Evolutionary conservation across 2,797 vertebrate species (phyloP), one percentile per base, ranked within the genome.

Genomic region (Coranthus polyacanthus): DNA sequence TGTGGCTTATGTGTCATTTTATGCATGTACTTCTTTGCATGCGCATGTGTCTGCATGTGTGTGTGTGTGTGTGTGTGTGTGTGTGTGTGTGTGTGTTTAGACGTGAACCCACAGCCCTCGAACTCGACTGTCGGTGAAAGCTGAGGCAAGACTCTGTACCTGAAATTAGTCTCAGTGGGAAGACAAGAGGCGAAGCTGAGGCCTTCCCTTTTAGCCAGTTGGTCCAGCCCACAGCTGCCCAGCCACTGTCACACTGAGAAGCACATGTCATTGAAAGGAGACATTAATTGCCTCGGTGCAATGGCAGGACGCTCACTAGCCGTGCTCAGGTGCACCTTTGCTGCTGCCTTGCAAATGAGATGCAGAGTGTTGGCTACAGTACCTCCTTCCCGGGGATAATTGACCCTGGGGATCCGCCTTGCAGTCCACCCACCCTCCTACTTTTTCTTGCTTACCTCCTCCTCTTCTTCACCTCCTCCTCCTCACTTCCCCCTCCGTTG

Each of bases 351-450:
- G 91, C 86, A 92, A 92, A 94, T 92, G 90, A 94, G 91, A 93
- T 93, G 93, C 92, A 93, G 87, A 92, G 87, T 84, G 91, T 89
- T 81, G 80, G 82, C 86, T 84, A 42, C 85, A 80, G 85, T 84
- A 84, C 91, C 92, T 92, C 91, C 91, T 93, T 91, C 87, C 79
- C 61, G 32, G 68, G 86, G 87, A 92, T 93, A 93, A 93, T 92
- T 93, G 92, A 94, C 92, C 92, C 89, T 88, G 68, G 90, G 91
- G 90, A 93, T 92, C 91, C 75, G 56, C 89, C 89, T 92, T 43
- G 71, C 69, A 86, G 81, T 89, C 85, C 76, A 78, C 74, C 79
- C 85, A 58, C 78, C 83, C 79, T 81, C 61, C 68, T 60, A 65
- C 62, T 84, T 66, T 32, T 70, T 45, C 65, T 51, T 76, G 68